Percentiles rank a stretch among this genome's conserved stretches.
Conservation (phyloP, 2,888 invertebrate species). For the Chloromyia formosa region DNA sequence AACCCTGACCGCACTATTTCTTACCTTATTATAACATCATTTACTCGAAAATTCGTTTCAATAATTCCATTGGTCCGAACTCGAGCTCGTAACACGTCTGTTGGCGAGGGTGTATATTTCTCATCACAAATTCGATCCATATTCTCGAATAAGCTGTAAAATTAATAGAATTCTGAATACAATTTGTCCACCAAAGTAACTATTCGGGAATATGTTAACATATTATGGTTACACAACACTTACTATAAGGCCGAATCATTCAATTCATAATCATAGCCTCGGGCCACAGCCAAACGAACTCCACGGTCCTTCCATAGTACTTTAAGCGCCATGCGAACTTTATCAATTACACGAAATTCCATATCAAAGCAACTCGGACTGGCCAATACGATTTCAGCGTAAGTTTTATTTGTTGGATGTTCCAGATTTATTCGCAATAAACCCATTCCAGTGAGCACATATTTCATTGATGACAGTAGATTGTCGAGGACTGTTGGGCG, state of each 20-base stretch:
- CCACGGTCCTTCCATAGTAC: slow-evolving; percentile 72
- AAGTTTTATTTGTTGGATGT: slow-evolving; percentile 68
- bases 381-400: slow-evolving; percentile 66
- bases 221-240: slow-evolving; percentile 55
- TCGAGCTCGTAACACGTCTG: slow-evolving; percentile 71
- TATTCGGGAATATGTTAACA: not conserved
- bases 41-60: slow-evolving; percentile 72
- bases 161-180: not conserved
- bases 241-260: slow-evolving; percentile 74
- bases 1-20: not conserved
- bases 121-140: slow-evolving; percentile 72
- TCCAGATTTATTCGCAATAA: slow-evolving; percentile 71
- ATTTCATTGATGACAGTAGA: slow-evolving; percentile 73
- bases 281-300: slow-evolving; percentile 70
- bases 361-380: slow-evolving; percentile 68
- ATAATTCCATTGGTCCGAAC: slow-evolving; percentile 74
- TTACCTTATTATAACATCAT: slow-evolving; percentile 66
- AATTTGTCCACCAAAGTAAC: not conserved
- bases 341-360: slow-evolving; percentile 66
- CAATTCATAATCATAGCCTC: slow-evolving; percentile 73
- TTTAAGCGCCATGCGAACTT: slow-evolving; percentile 67
- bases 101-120: slow-evolving; percentile 71
- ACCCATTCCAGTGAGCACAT: slow-evolving; percentile 73
- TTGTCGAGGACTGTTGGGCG: slow-evolving; percentile 73
- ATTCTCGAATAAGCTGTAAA: slow-evolving; percentile 70